phyloP scores from a whole-genome alignment of 2,888 invertebrate species.

The Eurytoma californica region DNA sequence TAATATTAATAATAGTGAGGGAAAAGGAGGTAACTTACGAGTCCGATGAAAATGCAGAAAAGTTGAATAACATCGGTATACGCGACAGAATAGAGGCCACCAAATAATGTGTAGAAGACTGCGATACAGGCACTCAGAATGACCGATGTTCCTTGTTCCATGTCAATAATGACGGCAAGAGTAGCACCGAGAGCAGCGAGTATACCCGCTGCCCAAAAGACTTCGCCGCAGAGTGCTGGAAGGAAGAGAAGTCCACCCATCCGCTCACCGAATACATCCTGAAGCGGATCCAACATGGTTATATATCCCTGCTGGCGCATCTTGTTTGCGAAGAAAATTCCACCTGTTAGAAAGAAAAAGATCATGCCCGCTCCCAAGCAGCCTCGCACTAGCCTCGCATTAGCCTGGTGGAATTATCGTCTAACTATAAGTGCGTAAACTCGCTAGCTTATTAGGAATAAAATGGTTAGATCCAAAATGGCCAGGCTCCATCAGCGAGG shows the following conservation, averaged over 20 bases:
- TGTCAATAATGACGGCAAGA: conserved; percentile 96
- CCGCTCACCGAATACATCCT: conserved; percentile 96
- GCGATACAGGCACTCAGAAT: conserved; percentile 97
- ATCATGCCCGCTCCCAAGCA: too few species aligned
- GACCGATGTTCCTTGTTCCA: conserved; percentile 94
- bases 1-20: neutral
- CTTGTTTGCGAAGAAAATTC: conserved; percentile 97
- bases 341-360: conserved; percentile 79
- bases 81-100: conserved; percentile 98
- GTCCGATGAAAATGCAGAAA: conserved; percentile 97
- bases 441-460: too few species aligned
- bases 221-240: conserved; percentile 97
- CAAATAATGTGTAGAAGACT: conserved; percentile 97
- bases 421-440: neutral
- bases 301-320: conserved; percentile 99
- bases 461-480: too few species aligned
- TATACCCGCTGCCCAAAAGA: conserved; percentile 99
- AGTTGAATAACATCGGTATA: conserved; percentile 99
- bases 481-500: too few species aligned
- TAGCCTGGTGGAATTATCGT: too few species aligned
- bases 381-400: too few species aligned
- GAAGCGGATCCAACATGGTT: conserved; percentile 98
- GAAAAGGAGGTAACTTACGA: conserved; percentile 77
- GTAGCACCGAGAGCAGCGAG: conserved; percentile 97
- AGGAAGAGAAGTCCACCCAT: conserved; percentile 98